Percentiles rank a stretch among this genome's conserved stretches.
phyloP scores from a whole-genome alignment of 2,797 vertebrate genomes.

The Ctenochaetus hawaiiensis region DNA sequence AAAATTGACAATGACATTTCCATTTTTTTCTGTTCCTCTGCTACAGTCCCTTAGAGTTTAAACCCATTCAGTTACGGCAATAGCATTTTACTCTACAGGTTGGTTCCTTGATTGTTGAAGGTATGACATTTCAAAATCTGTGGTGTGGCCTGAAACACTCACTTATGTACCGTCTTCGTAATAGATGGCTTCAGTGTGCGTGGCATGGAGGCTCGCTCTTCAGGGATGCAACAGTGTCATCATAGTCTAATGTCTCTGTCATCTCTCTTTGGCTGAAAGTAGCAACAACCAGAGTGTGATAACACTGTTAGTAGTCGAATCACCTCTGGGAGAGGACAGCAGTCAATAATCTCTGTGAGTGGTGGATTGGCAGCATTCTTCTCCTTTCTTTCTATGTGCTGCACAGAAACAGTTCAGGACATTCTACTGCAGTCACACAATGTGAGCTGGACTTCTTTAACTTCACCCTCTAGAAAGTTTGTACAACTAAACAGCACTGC shows the following conservation, averaged over 20 bases:
- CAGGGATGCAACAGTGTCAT: constrained; percentile 1
- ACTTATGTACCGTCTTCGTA: background rate
- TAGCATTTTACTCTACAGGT: constrained; percentile 1
- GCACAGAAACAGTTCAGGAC: background rate
- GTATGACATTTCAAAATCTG: constrained; percentile 7
- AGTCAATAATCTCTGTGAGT: background rate
- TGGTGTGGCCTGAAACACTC: background rate
- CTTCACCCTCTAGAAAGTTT: background rate
- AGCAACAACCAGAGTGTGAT: background rate
- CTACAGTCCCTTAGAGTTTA: background rate
- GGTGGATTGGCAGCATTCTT: constrained; percentile 13
- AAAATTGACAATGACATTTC: constrained; percentile 12
- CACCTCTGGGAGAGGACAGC: background rate
- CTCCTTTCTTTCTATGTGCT: background rate
- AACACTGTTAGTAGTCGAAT: constrained; percentile 7
- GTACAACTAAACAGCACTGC: background rate
- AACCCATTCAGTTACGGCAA: constrained; percentile 6
- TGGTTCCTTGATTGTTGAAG: background rate
- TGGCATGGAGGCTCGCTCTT: background rate
- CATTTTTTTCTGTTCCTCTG: constrained; percentile 2
- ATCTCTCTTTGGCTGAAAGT: constrained; percentile 15
- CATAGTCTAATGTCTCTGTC: background rate
- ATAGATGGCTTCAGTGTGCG: constrained; percentile 6
- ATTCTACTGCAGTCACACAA: background rate
- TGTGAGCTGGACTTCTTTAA: background rate